Conservation (phyloP, 2,888 invertebrate genomes). For the Campoletis raptor region DNA sequence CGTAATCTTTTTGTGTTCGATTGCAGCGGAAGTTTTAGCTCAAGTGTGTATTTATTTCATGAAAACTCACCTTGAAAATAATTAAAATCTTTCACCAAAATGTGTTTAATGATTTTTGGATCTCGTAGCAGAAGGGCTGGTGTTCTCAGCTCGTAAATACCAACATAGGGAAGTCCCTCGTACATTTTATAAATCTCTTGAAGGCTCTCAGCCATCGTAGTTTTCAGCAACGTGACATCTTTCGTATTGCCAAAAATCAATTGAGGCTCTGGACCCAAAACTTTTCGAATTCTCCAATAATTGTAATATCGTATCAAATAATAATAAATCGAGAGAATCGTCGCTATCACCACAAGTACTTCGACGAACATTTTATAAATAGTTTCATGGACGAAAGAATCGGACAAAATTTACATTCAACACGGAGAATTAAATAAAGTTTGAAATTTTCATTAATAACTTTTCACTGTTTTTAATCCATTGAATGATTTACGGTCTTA, state of each 20-base stretch:
- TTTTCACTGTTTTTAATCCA: not conserved
- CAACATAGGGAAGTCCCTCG: constrained; percentile 70
- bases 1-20: too few species aligned
- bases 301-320: constrained; percentile 75
- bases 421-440: not conserved
- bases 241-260: constrained; percentile 81
- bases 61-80: constrained; percentile 74
- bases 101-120: constrained; percentile 76
- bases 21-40: too few species aligned
- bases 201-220: constrained; percentile 70
- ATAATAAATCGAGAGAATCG: constrained; percentile 62
- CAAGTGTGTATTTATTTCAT: not conserved
- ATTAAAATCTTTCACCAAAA: constrained; percentile 79
- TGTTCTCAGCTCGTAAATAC: constrained; percentile 76
- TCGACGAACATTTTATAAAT: constrained; percentile 46
- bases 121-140: constrained; percentile 75
- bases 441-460: not conserved
- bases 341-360: constrained; percentile 35
- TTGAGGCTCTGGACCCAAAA: constrained; percentile 76
- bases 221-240: constrained; percentile 72
- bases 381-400: not conserved
- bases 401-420: not conserved
- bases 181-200: constrained; percentile 74
- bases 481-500: not conserved
- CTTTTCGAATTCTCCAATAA: constrained; percentile 81